phyloP scores from a whole-genome alignment of 2,888 invertebrate species.

The Hirtodrosophila trivittata region DNA sequence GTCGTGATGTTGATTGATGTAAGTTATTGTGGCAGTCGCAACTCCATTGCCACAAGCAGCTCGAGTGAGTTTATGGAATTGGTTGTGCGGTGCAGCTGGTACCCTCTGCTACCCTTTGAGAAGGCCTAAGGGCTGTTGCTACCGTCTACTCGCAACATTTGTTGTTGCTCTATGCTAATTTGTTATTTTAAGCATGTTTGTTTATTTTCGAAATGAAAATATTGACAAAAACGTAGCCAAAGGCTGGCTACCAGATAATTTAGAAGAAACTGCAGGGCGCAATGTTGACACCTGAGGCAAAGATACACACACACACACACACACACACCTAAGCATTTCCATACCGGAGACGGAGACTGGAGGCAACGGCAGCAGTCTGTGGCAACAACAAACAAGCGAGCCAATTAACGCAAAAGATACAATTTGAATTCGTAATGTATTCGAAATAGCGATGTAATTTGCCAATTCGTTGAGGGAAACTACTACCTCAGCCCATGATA shows the following conservation, averaged over 20 bases:
- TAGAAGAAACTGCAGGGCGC: constrained; percentile 31
- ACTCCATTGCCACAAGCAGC: constrained; percentile 40
- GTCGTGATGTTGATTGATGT: constrained; percentile 64
- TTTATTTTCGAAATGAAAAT: constrained; percentile 70
- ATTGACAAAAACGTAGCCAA: constrained; percentile 60
- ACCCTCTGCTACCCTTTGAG: constrained; percentile 40
- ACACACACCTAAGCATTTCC: too few species aligned
- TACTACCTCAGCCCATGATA: too few species aligned
- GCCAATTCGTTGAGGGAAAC: constrained; percentile 23
- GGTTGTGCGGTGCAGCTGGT: constrained; percentile 44
- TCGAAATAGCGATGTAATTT: constrained; percentile 29
- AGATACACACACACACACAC: constrained; percentile 14
- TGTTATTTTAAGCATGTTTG: constrained; percentile 80
- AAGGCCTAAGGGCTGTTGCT: constrained; percentile 32
- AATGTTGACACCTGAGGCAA: constrained; percentile 65
- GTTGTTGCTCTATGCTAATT: constrained; percentile 72
- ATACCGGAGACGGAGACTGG: too few species aligned
- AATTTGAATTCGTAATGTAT: constrained; percentile 67
- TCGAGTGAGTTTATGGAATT: constrained; percentile 65
- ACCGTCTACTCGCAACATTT: constrained; percentile 25
- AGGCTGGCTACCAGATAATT: constrained; percentile 11
- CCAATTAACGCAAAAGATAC: constrained; percentile 74
- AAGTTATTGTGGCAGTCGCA: constrained; percentile 42
- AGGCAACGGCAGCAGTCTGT: constrained; percentile 35
- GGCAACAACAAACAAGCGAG: constrained; percentile 64